Evolutionary conservation across 2,888 invertebrate species (phyloP), one percentile per base, ranked within the genome.

Genomic region (Nomada flava): DNA sequence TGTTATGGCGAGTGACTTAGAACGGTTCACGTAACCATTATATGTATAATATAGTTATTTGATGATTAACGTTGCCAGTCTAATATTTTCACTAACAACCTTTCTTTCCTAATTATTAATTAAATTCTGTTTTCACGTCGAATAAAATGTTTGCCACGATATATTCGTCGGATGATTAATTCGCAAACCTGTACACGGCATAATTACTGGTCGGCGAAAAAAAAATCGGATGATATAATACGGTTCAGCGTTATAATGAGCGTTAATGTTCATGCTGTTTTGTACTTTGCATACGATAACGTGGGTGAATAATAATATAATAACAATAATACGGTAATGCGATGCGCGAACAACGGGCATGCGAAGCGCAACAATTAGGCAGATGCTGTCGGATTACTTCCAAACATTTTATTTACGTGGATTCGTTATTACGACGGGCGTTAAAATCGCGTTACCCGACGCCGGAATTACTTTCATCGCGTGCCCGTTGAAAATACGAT

Each of bases 401-500:
- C 20, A 57, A 73, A 60, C 67, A 67, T 78, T 77, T 78, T 76
- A 76, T 76, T 76, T 53, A 47, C 60, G 23, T 20, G 53, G n/a
- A 42, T 53, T 26, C 59, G 42, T 64, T 44, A 59, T 20, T 18
- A 57, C 65, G n/a, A 57, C 65, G n/a, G 13, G 18, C 52, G 64
- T 65, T 77, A 53, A 65, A 75, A 75, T 62, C 53, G 36, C n/a
- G 26, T 65, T 53, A 29, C 60, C 44, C 77, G 53, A 75, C 50
- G 23, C 36, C 10, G 4, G 67, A 59, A 76, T 20, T 65, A 77
- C 64, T 64, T 78, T 78, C 53, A 57, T 62, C 36, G 67, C 53
- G 50, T 57, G 53, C n/a, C 57, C 15, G 50, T 20, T 44, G 63
- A 68, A 63, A 78, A 68, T 68, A 75, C 50, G 67, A 78, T 62